Evolutionary conservation across 1,140 invertebrate genomes (phyloP).

Genomic region (Caenorhabditis tropicalis): DNA sequence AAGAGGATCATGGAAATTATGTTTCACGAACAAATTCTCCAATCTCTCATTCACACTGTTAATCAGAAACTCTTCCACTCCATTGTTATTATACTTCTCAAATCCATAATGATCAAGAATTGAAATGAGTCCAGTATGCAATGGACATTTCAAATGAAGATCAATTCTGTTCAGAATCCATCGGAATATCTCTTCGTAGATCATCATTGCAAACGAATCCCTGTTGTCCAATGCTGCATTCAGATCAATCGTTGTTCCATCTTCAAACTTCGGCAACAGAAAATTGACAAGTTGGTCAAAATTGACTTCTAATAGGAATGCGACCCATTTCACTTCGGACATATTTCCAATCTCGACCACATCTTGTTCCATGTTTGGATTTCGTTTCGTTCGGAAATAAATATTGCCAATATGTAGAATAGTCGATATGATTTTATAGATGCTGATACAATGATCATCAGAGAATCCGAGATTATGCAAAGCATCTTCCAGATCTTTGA

Average conservation of each 20-base stretch:
- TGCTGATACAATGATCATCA: slow-evolving; percentile 47
- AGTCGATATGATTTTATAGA: slow-evolving; percentile 39
- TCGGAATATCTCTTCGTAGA: slow-evolving; percentile 55
- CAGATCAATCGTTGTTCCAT: slow-evolving; percentile 17
- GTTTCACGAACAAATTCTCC: slow-evolving; percentile 45
- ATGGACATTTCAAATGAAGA: slow-evolving; percentile 43
- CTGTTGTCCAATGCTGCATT: not conserved
- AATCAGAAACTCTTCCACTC: slow-evolving; percentile 50
- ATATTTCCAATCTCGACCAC: slow-evolving; percentile 41
- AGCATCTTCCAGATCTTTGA: slow-evolving; percentile 16
- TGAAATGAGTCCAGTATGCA: slow-evolving; percentile 34
- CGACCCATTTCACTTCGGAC: slow-evolving; percentile 47
- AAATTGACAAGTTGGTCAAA: not conserved
- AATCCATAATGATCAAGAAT: slow-evolving; percentile 51
- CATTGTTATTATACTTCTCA: slow-evolving; percentile 55
- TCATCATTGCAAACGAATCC: slow-evolving; percentile 45
- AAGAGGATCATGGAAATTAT: slow-evolving; percentile 41
- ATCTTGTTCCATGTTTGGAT: slow-evolving; percentile 11
- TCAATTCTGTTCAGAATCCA: slow-evolving; percentile 48
- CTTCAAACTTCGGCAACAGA: slow-evolving; percentile 38
- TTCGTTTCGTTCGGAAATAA: slow-evolving; percentile 45
- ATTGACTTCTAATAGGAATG: slow-evolving; percentile 46
- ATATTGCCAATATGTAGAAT: slow-evolving; percentile 53
- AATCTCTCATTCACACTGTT: slow-evolving; percentile 51
- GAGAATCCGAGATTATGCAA: slow-evolving; percentile 43